A percentile compares a stretch with the other conserved stretches of the same genome.
Conservation (phyloP, 2,888 invertebrate genomes). For the Lamproptera curius region DNA sequence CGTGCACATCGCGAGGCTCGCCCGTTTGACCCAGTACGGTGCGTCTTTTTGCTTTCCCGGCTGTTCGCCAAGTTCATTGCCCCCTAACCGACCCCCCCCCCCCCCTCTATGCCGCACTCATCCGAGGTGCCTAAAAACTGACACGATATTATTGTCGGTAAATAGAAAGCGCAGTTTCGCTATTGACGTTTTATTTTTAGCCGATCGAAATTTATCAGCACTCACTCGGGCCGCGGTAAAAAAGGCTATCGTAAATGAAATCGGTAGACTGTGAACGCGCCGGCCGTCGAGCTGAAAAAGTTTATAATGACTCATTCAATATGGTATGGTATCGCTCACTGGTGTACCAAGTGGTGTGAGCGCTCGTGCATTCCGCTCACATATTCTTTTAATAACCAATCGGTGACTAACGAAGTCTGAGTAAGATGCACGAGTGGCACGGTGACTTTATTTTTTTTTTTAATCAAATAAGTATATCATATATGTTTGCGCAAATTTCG, state of each 20-base stretch:
- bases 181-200: slow-evolving; percentile 54
- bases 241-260: slow-evolving; percentile 19
- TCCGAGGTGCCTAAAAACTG: slow-evolving; percentile 56
- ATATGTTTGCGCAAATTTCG: too few relatives aligned
- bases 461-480: too few relatives aligned
- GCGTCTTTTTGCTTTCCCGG: slow-evolving; percentile 62
- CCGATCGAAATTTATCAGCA: slow-evolving; percentile 27
- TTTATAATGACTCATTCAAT: slow-evolving; percentile 8
- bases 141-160: slow-evolving; percentile 56
- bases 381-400: neutral
- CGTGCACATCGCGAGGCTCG: slow-evolving; percentile 26
- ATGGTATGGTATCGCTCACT: neutral
- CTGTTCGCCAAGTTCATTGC: slow-evolving; percentile 68
- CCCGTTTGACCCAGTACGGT: slow-evolving; percentile 60
- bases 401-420: neutral
- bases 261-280: slow-evolving; percentile 23
- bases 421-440: too few relatives aligned
- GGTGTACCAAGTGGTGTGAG: neutral
- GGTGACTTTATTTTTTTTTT: too few relatives aligned
- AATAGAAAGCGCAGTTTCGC: slow-evolving; percentile 65
- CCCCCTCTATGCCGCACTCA: slow-evolving; percentile 25
- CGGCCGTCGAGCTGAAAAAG: slow-evolving; percentile 9
- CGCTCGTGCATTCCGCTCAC: neutral
- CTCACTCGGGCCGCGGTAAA: slow-evolving; percentile 10
- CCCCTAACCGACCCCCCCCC: slow-evolving; percentile 32